These are phyloP conservation scores for Tetramorium simillimum DNA, from an alignment of 1,140 invertebrate genomes.

Conservation along the genomic window DNA sequence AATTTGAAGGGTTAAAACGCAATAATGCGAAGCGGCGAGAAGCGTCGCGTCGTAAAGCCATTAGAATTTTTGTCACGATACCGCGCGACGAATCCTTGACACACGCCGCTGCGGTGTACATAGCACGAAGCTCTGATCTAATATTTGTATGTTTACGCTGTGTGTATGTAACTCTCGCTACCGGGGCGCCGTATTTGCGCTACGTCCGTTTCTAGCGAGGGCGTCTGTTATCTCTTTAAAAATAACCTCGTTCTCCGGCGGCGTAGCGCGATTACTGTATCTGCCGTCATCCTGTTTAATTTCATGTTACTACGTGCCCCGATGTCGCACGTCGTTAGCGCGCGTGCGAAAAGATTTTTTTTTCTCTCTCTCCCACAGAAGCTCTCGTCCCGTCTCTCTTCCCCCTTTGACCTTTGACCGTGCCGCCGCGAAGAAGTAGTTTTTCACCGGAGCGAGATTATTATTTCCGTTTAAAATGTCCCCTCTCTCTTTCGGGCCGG, in stretches of 20 bases:
- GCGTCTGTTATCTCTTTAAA: conserved; percentile 59
- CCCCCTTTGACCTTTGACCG: conserved; percentile 17
- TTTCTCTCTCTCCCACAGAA: not conserved
- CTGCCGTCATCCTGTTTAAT: conserved; percentile 55
- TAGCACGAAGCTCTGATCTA: conserved; percentile 57
- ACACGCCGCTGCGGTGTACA: conserved; percentile 46
- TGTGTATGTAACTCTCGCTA: conserved; percentile 55
- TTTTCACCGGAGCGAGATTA: conserved; percentile 78
- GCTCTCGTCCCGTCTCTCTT: not conserved
- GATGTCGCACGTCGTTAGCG: conserved; percentile 46
- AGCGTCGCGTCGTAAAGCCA: conserved; percentile 33
- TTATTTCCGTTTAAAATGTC: conserved; percentile 79
- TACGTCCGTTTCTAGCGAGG: conserved; percentile 39
- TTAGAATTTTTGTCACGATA: conserved; percentile 55
- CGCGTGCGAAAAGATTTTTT: conserved; percentile 43
- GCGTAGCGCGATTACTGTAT: conserved; percentile 53
- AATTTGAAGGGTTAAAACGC: not conserved
- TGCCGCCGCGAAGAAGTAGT: conserved; percentile 29
- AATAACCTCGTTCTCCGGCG: conserved; percentile 51
- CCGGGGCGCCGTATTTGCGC: conserved; percentile 51
- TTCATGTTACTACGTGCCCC: conserved; percentile 38
- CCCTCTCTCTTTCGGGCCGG: not conserved
- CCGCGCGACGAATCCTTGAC: conserved; percentile 48
- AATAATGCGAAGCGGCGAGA: not conserved
- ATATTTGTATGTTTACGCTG: conserved; percentile 57